Base-by-base conservation (phyloP, 1,140 invertebrate genomes). In the Palaemon carinicauda region DNA sequence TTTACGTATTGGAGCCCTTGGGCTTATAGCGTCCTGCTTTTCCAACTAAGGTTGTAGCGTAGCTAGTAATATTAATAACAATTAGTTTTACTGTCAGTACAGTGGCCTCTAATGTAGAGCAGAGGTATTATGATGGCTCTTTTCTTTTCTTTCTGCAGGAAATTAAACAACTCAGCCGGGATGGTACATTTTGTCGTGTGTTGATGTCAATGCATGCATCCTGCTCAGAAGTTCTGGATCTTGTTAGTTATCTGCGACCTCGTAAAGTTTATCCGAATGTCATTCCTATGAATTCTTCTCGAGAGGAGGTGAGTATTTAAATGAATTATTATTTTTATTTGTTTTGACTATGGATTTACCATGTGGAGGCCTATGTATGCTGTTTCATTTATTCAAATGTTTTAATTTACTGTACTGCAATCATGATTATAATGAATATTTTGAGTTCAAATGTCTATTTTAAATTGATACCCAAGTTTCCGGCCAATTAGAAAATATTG, bases 191-290 rank as follows among this genome's bases (percentile, higher is more conserved):
- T 74, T 89, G 88, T 69, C 71, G 89, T 7, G 89, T 89, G 75
- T 81, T 89, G 51, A 71, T 88, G 77, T 89, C 89, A n/a, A 88
- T 89, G 85, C 89, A 89, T 56, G 89, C 89, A 24, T 87, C 84
- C 27, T 89, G 87, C 56, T 82, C 85, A 4, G 87, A 89, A 53
- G 89, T 89, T 51, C 75, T 87, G 15, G 89, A 89, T 65, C 54
- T 89, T 52, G 89, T 89, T 0, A 80, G 84, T 5, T 89, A 89
- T 78, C 80, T 89, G 17, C 71, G 89, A 19, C 89, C 89, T n/a
- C 51, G 85, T n/a, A 88, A 89, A 52, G 89, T 89, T n/a, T 88
- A 87, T 52, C 89, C 89, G n/a, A 88, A 88, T 71, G 89, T 89
- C n/a, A 89, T 88, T 50, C 89, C 89, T 51, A 84, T 73, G 50